Conservation (phyloP, 2,113 vertebrate species). For the Nothoprocta pentlandii region DNA sequence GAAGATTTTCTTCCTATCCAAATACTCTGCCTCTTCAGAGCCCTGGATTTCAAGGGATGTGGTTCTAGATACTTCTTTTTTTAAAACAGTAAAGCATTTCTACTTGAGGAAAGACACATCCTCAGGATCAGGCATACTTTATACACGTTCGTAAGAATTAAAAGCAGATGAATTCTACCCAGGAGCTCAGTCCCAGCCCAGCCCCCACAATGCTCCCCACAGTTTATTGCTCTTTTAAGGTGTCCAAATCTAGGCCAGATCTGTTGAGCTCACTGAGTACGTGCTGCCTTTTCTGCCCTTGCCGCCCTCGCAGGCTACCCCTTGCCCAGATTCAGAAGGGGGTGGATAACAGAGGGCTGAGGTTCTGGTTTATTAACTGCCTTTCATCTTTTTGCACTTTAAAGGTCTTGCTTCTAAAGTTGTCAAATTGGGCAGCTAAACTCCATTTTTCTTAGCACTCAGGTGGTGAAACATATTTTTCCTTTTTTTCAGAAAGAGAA, state of each 20-base stretch:
- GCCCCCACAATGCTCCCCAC: background rate
- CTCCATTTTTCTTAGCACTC: background rate
- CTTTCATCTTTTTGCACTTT: background rate
- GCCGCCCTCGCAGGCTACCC: background rate
- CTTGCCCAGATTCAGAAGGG: background rate
- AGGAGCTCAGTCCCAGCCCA: background rate
- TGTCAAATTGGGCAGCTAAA: background rate
- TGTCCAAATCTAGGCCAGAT: background rate
- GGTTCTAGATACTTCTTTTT: background rate
- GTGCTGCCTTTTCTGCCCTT: background rate
- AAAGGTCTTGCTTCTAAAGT: background rate
- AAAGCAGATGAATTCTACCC: background rate
- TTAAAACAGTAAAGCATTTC: background rate
- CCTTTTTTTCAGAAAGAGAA: background rate
- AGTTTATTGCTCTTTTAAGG: background rate
- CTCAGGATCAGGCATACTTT: background rate
- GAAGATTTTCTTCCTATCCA: background rate
- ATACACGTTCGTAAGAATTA: background rate
- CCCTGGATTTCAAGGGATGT: background rate
- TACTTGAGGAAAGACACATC: background rate
- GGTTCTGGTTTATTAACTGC: background rate
- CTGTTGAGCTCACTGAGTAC: background rate
- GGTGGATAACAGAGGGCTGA: rapidly evolving
- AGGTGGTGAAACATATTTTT: background rate
- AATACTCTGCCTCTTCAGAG: background rate